Evolutionary conservation across 1,140 invertebrate genomes (phyloP).

Genomic region (Argopecten irradians): DNA sequence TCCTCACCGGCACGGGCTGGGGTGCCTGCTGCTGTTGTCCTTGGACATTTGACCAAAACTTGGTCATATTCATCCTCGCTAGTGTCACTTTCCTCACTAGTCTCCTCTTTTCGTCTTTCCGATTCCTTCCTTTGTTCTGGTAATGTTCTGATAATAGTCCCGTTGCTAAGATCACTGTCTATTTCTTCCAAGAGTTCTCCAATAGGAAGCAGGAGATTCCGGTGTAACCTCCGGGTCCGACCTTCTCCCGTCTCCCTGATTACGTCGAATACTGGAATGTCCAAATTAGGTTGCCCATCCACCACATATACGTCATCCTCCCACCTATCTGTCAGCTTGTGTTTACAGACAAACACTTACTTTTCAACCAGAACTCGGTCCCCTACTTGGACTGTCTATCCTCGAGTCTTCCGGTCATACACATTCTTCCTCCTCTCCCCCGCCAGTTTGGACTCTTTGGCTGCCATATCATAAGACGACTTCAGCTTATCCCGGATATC

Average conservation of each 20-base stretch:
- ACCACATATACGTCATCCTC: constrained; percentile 34
- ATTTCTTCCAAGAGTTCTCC: background rate
- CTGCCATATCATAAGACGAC: constrained; percentile 9
- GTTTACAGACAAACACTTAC: constrained; percentile 34
- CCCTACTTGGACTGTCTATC: background rate
- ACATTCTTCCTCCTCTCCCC: background rate
- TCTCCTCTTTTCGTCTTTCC: background rate
- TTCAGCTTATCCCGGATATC: constrained; percentile 21
- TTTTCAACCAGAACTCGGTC: constrained; percentile 35
- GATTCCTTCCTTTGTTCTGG: background rate
- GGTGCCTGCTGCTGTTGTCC: background rate
- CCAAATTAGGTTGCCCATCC: constrained; percentile 27
- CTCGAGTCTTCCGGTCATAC: constrained; percentile 22
- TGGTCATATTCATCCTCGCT: background rate
- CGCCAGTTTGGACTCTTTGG: background rate
- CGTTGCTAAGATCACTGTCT: background rate
- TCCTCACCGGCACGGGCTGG: constrained; percentile 5
- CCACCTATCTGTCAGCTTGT: constrained; percentile 45
- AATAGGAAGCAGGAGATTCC: background rate
- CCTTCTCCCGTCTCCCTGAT: no score
- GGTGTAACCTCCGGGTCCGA: background rate
- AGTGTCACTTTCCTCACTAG: background rate
- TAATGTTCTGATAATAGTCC: background rate
- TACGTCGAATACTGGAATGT: constrained; percentile 41
- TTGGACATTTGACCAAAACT: background rate